Evolutionary conservation across 2,113 vertebrate genomes (phyloP).

Genomic region (Calyptomena viridis): DNA sequence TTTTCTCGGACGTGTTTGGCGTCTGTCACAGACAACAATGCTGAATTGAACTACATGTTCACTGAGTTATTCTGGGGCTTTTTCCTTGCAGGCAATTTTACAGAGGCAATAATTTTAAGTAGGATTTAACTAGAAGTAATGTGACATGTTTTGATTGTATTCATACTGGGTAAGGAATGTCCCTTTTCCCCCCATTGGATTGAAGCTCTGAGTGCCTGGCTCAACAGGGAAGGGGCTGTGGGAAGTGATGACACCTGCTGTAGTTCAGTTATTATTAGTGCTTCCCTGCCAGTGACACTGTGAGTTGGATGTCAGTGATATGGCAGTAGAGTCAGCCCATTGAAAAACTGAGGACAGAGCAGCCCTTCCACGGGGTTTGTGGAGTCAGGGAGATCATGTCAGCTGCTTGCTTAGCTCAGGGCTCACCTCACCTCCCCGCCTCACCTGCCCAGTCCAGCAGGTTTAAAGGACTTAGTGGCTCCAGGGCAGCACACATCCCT

Average conservation of each 20-base stretch:
- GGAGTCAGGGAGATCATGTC: fast-evolving
- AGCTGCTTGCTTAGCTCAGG: neutral
- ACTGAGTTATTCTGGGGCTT: constrained; percentile 7
- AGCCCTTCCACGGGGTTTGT: neutral
- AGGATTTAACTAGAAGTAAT: neutral
- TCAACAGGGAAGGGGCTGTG: neutral
- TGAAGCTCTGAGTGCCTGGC: neutral
- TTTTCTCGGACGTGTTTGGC: constrained; percentile 46
- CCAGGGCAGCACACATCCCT: neutral
- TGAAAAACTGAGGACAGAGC: neutral
- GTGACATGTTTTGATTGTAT: neutral
- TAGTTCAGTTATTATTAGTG: neutral
- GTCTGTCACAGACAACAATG: neutral
- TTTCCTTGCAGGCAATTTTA: constrained; percentile 20
- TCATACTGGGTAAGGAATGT: neutral
- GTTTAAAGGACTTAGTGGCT: neutral
- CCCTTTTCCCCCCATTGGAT: neutral
- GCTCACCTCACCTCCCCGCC: neutral
- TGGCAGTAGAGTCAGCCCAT: neutral
- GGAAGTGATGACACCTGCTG: neutral
- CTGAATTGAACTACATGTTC: neutral
- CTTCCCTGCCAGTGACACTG: neutral
- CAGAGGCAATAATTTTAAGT: neutral
- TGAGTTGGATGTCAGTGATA: neutral
- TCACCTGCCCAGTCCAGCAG: neutral